Evolutionary conservation across 2,113 vertebrate species (phyloP).

Genomic region (Psilopsiagon aurifrons): DNA sequence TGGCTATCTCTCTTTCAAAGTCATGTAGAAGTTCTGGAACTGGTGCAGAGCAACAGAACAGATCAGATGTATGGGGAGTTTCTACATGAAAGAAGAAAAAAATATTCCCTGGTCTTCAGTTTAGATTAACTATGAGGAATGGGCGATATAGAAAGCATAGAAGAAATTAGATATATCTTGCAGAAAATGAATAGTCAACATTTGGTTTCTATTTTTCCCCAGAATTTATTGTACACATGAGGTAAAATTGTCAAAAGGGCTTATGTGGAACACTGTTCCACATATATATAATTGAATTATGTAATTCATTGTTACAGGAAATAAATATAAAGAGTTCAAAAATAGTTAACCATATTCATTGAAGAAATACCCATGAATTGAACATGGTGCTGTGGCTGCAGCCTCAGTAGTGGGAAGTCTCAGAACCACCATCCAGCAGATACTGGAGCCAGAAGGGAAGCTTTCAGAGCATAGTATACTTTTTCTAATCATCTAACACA

Average conservation of each 20-base stretch:
- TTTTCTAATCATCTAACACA: not conserved
- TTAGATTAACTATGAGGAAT: not conserved
- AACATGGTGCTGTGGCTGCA: not conserved
- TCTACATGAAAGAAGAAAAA: not conserved
- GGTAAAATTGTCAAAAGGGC: not conserved
- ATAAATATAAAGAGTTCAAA: not conserved
- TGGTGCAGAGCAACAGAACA: not conserved
- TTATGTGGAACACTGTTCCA: not conserved
- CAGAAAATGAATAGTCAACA: not conserved
- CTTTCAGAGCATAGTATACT: not conserved
- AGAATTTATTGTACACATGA: not conserved
- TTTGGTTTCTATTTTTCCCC: not conserved
- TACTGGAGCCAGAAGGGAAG: rapidly evolving
- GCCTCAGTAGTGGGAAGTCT: not conserved
- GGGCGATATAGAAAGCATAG: not conserved
- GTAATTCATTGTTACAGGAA: not conserved
- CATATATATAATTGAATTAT: rapidly evolving
- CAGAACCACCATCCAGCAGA: not conserved
- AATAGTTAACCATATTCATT: not conserved
- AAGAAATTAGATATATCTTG: not conserved
- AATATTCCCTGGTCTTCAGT: not conserved
- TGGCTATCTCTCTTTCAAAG: not conserved
- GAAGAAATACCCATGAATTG: not conserved
- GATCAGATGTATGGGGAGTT: not conserved
- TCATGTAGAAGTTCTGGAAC: not conserved